Conservation (phyloP, 2,888 invertebrate genomes). For the Pegoplata infirma region DNA sequence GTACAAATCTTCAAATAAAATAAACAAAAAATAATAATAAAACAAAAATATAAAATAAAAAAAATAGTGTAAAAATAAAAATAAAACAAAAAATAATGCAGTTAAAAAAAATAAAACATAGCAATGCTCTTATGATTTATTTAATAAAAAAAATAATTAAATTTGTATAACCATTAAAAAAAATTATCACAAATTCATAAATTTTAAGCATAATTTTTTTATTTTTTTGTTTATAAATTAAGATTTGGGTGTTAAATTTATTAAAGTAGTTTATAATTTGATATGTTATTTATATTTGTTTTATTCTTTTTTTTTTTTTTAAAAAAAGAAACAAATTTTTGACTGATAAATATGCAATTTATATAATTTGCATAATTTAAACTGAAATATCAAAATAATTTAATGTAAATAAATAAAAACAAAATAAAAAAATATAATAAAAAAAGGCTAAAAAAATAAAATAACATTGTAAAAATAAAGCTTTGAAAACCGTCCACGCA, state of each 20-base stretch:
- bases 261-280: too few species aligned
- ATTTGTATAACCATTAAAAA: background rate
- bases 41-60: constrained; percentile 31
- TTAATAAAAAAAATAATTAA: constrained; percentile 17
- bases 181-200: background rate
- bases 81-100: too few species aligned
- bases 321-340: constrained; percentile 25
- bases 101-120: constrained; percentile 22
- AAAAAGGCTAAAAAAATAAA: constrained; percentile 43
- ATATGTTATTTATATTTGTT: constrained; percentile 3
- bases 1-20: constrained; percentile 70
- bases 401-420: constrained; percentile 63
- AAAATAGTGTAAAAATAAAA: constrained; percentile 18
- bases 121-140: constrained; percentile 51
- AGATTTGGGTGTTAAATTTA: constrained; percentile 39
- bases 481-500: constrained; percentile 77
- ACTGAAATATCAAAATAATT: constrained; percentile 62
- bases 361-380: constrained; percentile 61
- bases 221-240: background rate
- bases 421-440: too few species aligned
- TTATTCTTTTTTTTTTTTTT: constrained; percentile 23
- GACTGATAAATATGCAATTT: constrained; percentile 64
- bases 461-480: constrained; percentile 66
- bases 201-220: background rate
- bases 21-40: constrained; percentile 34